Conservation (phyloP, 2,113 vertebrate species). For the Lagenorhynchus albirostris region DNA sequence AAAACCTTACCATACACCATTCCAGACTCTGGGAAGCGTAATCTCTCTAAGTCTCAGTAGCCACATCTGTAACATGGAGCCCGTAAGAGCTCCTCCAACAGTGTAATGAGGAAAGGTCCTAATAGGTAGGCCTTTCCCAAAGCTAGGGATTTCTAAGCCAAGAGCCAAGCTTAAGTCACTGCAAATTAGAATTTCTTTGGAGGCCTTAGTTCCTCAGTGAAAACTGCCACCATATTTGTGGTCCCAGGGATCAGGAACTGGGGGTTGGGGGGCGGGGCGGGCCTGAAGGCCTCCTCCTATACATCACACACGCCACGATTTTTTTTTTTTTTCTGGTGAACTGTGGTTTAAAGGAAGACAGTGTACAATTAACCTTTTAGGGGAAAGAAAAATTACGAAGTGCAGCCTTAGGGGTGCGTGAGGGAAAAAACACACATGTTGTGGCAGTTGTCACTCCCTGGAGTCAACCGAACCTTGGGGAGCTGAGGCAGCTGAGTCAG, state of each 20-base stretch:
- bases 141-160: not conserved
- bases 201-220: not conserved
- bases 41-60: not conserved
- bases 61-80: not conserved
- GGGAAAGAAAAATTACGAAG: not conserved
- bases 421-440: not conserved
- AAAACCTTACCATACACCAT: not conserved
- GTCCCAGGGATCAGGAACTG: not conserved
- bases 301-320: too few species aligned
- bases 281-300: not conserved
- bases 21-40: not conserved
- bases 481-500: not conserved
- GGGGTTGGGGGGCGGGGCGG: not conserved
- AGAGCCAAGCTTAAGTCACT: not conserved
- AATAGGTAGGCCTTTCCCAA: not conserved
- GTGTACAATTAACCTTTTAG: not conserved
- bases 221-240: not conserved
- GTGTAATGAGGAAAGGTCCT: not conserved
- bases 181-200: not conserved
- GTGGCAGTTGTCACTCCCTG: not conserved
- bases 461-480: not conserved
- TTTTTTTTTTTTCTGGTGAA: not conserved
- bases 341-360: conserved; percentile 5
- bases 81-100: not conserved
- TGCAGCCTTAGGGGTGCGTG: not conserved